phyloP scores from a whole-genome alignment of 1,140 invertebrate genomes.

The Drosophila cardini region DNA sequence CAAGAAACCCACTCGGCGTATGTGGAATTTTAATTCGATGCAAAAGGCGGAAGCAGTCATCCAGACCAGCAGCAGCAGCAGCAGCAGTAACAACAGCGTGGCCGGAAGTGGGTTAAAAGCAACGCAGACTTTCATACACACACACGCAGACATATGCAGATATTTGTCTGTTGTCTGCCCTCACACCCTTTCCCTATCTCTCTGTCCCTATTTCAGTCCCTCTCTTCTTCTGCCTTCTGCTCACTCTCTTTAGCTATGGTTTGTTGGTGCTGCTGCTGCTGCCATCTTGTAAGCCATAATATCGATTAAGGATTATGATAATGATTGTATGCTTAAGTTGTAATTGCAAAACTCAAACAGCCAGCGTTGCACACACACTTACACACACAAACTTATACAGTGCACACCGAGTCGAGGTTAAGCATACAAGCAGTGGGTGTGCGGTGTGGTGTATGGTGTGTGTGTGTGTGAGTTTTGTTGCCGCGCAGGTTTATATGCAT shows the following conservation, averaged over 20 bases:
- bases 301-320: conserved; percentile 82
- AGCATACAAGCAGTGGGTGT: conserved; percentile 20
- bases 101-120: conserved; percentile 64
- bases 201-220: neutral
- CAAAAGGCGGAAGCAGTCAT: conserved; percentile 50
- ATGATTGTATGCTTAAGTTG: conserved; percentile 78
- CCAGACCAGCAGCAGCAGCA: conserved; percentile 35
- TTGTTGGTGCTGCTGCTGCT: conserved; percentile 28
- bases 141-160: conserved; percentile 26
- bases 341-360: conserved; percentile 74
- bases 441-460: conserved; percentile 12
- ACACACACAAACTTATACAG: neutral
- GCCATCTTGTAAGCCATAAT: conserved; percentile 69
- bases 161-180: conserved; percentile 50
- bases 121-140: conserved; percentile 36
- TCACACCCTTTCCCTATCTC: neutral
- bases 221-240: neutral
- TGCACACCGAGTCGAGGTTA: conserved; percentile 24
- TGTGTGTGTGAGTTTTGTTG: conserved; percentile 44
- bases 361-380: conserved; percentile 39
- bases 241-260: conserved; percentile 4
- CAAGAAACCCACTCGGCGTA: conserved; percentile 44
- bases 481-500: conserved; percentile 67
- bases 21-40: conserved; percentile 65
- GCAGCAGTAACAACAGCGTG: conserved; percentile 25